phyloP scores from a whole-genome alignment of 2,797 vertebrate genomes.

The Tragopan temminckii region DNA sequence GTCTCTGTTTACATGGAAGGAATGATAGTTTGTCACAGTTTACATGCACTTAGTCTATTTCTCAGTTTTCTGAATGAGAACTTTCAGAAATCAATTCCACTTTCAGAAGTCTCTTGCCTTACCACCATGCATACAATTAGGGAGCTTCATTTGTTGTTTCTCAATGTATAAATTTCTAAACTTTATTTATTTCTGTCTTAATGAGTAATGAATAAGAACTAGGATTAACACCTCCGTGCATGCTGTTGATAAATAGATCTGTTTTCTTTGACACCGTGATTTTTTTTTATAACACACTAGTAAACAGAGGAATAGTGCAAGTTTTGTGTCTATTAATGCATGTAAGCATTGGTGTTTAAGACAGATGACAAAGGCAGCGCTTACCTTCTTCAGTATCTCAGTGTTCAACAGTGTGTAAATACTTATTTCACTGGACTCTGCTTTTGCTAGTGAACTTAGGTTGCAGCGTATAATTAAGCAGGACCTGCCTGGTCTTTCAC shows the following conservation, averaged over 20 bases:
- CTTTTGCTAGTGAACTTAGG: constrained; percentile 90
- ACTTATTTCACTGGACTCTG: constrained; percentile 90
- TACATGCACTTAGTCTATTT: not conserved
- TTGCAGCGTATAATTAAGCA: constrained; percentile 91
- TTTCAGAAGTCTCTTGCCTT: not conserved
- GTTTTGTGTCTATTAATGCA: not conserved
- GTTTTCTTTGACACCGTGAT: not conserved
- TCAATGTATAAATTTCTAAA: constrained; percentile 23
- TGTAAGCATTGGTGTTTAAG: not conserved
- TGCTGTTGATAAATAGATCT: not conserved
- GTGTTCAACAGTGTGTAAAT: constrained; percentile 94
- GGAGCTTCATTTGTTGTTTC: not conserved
- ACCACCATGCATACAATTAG: not conserved
- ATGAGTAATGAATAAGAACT: not conserved
- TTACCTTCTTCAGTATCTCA: constrained; percentile 95
- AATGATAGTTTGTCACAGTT: constrained; percentile 3
- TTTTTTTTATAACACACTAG: not conserved
- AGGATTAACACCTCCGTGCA: not conserved
- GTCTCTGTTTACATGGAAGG: not conserved
- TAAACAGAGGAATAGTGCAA: not conserved
- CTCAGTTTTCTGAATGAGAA: not conserved
- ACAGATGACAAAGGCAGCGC: not conserved
- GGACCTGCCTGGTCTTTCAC: constrained; percentile 89
- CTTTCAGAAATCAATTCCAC: not conserved
- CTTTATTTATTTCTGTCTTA: constrained; percentile 15